Conservation (phyloP, 1,140 invertebrate genomes). For the Panulirus ornatus region DNA sequence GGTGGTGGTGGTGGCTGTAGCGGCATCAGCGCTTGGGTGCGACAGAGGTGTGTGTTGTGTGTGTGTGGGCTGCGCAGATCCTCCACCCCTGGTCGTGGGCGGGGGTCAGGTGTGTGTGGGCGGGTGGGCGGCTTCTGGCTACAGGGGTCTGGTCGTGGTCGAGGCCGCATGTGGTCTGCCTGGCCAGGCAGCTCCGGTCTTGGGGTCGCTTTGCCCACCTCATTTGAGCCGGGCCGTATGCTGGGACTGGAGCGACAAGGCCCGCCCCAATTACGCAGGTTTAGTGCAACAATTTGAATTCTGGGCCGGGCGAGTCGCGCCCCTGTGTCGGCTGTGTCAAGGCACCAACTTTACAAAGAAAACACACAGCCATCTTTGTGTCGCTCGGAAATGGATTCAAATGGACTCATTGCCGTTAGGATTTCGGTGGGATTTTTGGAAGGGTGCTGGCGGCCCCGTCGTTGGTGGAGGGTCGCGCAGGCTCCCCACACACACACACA, state of each 20-base stretch:
- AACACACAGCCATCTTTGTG: conserved; percentile 74
- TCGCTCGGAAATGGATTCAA: conserved; percentile 75
- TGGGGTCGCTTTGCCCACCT: conserved; percentile 75
- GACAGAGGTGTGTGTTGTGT: conserved; percentile 61
- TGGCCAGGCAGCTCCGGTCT: conserved; percentile 62
- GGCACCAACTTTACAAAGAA: conserved; percentile 75
- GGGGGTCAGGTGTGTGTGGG: conserved; percentile 71
- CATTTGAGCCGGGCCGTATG: conserved; percentile 75
- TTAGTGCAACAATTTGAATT: conserved; percentile 76
- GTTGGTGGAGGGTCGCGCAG: conserved; percentile 71
- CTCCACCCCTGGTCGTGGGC: conserved; percentile 51
- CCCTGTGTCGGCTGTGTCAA: conserved; percentile 75
- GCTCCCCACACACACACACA: conserved; percentile 50
- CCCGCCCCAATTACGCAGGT: conserved; percentile 76
- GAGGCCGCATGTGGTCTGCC: conserved; percentile 72
- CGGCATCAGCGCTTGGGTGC: conserved; percentile 55
- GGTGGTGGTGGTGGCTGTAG: conserved; percentile 46
- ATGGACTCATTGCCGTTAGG: conserved; percentile 75
- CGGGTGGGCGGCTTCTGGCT: no score
- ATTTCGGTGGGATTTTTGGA: conserved; percentile 74
- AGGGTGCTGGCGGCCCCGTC: conserved; percentile 59
- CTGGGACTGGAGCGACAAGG: conserved; percentile 74
- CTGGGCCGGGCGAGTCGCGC: conserved; percentile 74
- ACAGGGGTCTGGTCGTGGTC: conserved; percentile 71
- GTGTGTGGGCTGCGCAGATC: conserved; percentile 68